These are phyloP conservation scores for Sipha flava DNA, from an alignment of 1,140 invertebrate genomes.

Conservation along the genomic window DNA sequence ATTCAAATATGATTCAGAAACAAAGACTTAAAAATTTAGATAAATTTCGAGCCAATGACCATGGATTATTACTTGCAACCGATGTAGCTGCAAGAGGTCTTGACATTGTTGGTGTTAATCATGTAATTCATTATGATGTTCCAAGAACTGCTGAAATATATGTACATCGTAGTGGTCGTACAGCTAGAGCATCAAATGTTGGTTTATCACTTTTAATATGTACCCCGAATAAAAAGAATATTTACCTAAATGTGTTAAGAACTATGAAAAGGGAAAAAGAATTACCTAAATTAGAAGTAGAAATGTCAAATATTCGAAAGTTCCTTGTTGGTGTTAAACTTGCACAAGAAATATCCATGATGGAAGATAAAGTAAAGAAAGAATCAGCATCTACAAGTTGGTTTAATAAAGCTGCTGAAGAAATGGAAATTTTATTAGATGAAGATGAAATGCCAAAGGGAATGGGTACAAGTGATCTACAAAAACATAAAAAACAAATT, in stretches of 20 bases:
- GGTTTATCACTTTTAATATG: conserved; percentile 88
- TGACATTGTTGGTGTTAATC: conserved; percentile 88
- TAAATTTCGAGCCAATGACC: conserved; percentile 65
- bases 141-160: conserved; percentile 92
- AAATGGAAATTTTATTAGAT: conserved; percentile 81
- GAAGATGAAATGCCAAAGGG: conserved; percentile 52
- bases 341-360: conserved; percentile 67
- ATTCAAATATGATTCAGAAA: conserved; percentile 91
- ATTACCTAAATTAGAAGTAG: conserved; percentile 71
- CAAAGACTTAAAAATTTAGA: conserved; percentile 93
- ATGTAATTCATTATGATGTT: conserved; percentile 97
- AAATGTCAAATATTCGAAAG: conserved; percentile 55
- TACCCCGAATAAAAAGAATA: conserved; percentile 72
- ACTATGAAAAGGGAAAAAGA: conserved; percentile 75
- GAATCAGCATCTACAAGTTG: conserved; percentile 64
- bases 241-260: conserved; percentile 71
- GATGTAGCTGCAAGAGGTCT: conserved; percentile 95
- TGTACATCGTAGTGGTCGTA: conserved; percentile 91
- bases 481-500: neutral
- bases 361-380: conserved; percentile 60
- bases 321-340: conserved; percentile 64
- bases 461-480: conserved; percentile 10
- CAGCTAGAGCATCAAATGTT: conserved; percentile 77
- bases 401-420: conserved; percentile 70
- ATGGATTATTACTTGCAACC: conserved; percentile 83